Percentiles rank a stretch among this genome's conserved stretches.
Evolutionary conservation across 2,113 vertebrate species (phyloP).

Genomic region (Mesoclemmys tuberculata): DNA sequence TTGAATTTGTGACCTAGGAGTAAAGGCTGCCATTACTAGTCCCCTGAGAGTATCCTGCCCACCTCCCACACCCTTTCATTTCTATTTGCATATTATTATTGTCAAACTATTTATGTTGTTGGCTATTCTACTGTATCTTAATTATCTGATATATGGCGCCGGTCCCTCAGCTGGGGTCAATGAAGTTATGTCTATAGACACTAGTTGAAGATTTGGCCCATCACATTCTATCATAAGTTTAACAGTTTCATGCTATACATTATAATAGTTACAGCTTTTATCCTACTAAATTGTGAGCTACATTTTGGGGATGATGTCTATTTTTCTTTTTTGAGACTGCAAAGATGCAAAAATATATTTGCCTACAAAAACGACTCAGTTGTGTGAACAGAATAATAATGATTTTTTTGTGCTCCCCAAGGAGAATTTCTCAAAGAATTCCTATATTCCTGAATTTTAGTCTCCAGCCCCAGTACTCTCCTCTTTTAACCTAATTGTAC

Average conservation of each 20-base stretch:
- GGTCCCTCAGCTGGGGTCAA: not conserved
- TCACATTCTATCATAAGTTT: not conserved
- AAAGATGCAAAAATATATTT: not conserved
- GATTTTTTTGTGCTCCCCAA: not conserved
- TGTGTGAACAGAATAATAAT: constrained; percentile 44
- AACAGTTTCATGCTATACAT: not conserved
- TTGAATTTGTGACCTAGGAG: not conserved
- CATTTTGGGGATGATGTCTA: not conserved
- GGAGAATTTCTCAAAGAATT: constrained; percentile 51
- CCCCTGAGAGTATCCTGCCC: not conserved
- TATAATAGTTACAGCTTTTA: not conserved
- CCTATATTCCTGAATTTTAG: constrained; percentile 46
- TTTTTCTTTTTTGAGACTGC: not conserved
- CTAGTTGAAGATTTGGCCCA: not conserved
- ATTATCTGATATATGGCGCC: not conserved
- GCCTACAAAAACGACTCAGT: not conserved
- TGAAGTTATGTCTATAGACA: not conserved
- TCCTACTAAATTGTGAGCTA: not conserved
- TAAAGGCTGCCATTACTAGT: not conserved
- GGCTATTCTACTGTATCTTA: not conserved
- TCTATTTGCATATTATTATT: not conserved
- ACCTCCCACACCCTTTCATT: not conserved
- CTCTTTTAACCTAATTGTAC: constrained; percentile 60
- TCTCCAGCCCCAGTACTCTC: not conserved
- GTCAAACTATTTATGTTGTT: not conserved